Base-by-base conservation (phyloP, 2,888 invertebrate species). In the Melanargia galathea region DNA sequence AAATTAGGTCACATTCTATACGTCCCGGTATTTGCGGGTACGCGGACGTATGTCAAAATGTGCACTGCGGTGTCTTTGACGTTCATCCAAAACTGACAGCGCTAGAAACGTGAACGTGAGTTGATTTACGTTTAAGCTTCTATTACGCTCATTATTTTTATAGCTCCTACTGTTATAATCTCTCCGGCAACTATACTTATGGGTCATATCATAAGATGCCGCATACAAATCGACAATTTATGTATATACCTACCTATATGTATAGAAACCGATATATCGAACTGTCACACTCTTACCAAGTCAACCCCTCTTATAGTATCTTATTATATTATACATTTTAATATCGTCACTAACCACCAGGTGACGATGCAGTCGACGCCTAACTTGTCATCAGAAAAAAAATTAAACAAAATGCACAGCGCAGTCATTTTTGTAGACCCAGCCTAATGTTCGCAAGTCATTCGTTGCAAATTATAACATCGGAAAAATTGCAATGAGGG, bases 391-490 rank as follows among this genome's bases (percentile, higher is more conserved):
- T n/a, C n/a, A n/a, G n/a, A n/a, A n/a, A n/a, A n/a, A 16, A 43
- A 40, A 1, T 16, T 16, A 11, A 10, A 11, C 38, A 22, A 24
- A 46, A 46, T 8, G 13, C 46, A 3, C 6, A 24, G 16, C 10
- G 10, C 16, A 30, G 16, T 22, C 35, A 30, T 18, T 7, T 30
- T 33, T 57, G 45, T 57, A 57, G 11, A 46, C 20, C 8, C 18
- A n/a, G 43, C 57, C 33, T 57, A 33, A 45, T 18, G 7, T 45
- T 57, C 45, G 57, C 57, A 13, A 26, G 56, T 45, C 55, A 57
- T 43, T 51, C 56, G 43, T 49, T 51, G 30, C 43, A 30, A 22
- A 56, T 56, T 43, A 57, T 33, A 40, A 43, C 30, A 38, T 55
- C 16, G 20, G 55, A 56, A 62, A 45, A 51, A 6, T 22, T 45